phyloP scores from a whole-genome alignment of 2,888 invertebrate genomes.

The Saturnia pavonia region DNA sequence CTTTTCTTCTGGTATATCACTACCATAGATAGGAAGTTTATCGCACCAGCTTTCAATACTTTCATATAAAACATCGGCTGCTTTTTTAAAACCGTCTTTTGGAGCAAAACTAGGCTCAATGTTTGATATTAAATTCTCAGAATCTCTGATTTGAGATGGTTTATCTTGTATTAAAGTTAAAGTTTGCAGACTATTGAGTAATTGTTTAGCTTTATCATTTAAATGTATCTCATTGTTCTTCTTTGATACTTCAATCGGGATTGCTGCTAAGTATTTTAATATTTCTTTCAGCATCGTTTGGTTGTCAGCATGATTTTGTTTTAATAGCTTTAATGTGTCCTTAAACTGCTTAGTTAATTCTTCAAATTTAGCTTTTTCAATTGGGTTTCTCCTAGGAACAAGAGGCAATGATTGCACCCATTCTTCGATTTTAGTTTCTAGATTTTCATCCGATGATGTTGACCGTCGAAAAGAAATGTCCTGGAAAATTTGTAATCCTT shows the following conservation, averaged over 20 bases:
- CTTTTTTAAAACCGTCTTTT: conserved; percentile 29
- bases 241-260: conserved; percentile 30
- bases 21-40: conserved; percentile 37
- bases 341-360: conserved; percentile 22
- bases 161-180: neutral
- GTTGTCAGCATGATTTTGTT: conserved; percentile 17
- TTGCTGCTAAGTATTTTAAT: conserved; percentile 23
- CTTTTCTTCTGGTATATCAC: conserved; percentile 30
- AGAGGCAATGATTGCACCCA: conserved; percentile 29
- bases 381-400: conserved; percentile 21
- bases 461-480: conserved; percentile 29
- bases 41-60: conserved; percentile 44
- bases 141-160: neutral
- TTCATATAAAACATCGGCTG: conserved; percentile 39
- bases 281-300: conserved; percentile 24
- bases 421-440: conserved; percentile 23
- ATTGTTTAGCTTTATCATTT: conserved; percentile 26
- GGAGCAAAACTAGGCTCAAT: conserved; percentile 14
- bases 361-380: conserved; percentile 23
- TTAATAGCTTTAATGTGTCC: conserved; percentile 16
- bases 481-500: conserved; percentile 33
- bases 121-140: conserved; percentile 2
- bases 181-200: conserved; percentile 22
- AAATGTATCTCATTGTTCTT: conserved; percentile 23
- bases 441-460: conserved; percentile 19